Evolutionary conservation across 2,113 vertebrate genomes (phyloP).

Genomic region (Cavia porcellus): DNA sequence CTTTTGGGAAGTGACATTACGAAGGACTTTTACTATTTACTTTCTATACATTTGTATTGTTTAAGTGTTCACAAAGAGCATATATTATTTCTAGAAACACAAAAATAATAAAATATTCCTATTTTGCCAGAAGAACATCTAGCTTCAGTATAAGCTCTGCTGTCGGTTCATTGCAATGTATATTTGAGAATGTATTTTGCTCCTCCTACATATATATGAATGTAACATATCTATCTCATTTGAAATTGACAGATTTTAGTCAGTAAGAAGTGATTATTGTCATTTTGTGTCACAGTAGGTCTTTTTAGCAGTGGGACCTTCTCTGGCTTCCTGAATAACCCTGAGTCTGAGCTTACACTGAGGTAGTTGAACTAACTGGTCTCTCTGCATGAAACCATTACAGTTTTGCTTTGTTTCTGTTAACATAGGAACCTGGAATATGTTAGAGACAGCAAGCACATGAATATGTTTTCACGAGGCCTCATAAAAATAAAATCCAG

Average conservation of each 20-base stretch:
- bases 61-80: constrained; percentile 46
- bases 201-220: background rate
- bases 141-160: background rate
- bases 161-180: background rate
- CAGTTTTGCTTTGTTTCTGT: constrained; percentile 14
- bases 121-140: constrained; percentile 36
- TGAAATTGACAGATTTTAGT: background rate
- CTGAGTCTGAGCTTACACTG: background rate
- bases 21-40: background rate
- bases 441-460: background rate
- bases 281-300: background rate
- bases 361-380: constrained; percentile 27
- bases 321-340: constrained; percentile 24
- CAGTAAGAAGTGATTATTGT: background rate
- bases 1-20: background rate
- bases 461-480: background rate
- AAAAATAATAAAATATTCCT: constrained; percentile 43
- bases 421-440: constrained; percentile 32
- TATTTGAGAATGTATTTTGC: background rate
- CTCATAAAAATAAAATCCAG: constrained; percentile 44
- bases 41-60: constrained; percentile 36
- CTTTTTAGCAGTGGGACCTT: background rate
- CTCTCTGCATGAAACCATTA: background rate
- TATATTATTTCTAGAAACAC: constrained; percentile 31
- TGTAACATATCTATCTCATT: background rate